Conservation (phyloP, 2,113 vertebrate genomes). For the Lathamus discolor region DNA sequence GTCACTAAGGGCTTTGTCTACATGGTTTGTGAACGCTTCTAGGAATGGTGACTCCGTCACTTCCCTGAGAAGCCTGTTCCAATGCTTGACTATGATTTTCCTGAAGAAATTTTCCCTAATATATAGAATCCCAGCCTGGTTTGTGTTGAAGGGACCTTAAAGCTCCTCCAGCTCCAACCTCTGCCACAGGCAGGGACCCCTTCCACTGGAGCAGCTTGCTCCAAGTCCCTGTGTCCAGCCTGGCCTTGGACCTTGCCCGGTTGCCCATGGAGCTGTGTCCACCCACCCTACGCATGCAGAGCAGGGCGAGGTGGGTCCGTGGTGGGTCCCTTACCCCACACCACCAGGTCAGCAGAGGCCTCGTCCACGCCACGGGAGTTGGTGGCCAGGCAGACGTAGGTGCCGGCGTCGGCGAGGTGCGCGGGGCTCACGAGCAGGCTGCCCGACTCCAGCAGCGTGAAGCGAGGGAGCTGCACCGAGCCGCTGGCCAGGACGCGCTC, state of each 20-base stretch:
- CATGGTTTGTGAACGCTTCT: background rate
- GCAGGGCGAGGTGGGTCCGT: rapidly evolving
- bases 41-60: background rate
- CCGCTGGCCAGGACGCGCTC: slow-evolving; percentile 93
- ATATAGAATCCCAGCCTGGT: no score
- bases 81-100: background rate
- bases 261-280: rapidly evolving
- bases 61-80: background rate
- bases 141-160: background rate
- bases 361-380: slow-evolving; percentile 95
- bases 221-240: background rate
- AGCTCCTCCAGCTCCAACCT: background rate
- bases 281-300: rapidly evolving
- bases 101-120: background rate
- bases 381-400: slow-evolving; percentile 92
- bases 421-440: slow-evolving; percentile 92
- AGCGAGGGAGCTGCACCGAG: slow-evolving; percentile 91
- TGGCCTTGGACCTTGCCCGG: background rate
- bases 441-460: slow-evolving; percentile 93
- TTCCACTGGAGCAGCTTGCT: background rate
- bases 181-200: no score
- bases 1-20: background rate
- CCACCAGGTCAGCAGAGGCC: slow-evolving; percentile 88
- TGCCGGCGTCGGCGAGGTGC: slow-evolving; percentile 86
- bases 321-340: slow-evolving; percentile 85